Conservation (phyloP, 1,140 invertebrate species). For the Euura lappo region DNA sequence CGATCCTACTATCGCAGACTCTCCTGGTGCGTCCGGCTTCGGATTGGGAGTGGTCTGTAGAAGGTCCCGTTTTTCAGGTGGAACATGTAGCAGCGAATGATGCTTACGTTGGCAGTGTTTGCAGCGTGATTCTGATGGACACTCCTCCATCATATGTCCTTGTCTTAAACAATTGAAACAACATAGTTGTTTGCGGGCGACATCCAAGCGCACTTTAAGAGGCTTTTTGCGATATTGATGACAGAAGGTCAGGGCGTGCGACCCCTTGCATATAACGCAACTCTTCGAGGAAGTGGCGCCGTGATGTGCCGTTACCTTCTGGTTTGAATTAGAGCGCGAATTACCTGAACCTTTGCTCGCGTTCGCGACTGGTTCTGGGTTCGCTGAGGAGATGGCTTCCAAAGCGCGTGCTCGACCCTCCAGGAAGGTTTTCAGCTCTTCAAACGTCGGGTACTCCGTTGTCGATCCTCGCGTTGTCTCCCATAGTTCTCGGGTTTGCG, state of each 20-base stretch:
- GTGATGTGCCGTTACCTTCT: neutral
- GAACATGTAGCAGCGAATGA: slow-evolving; percentile 16
- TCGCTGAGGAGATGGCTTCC: neutral
- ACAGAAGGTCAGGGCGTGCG: slow-evolving; percentile 22
- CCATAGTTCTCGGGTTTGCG: slow-evolving; percentile 25
- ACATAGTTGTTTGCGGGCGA: slow-evolving; percentile 13
- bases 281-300: neutral
- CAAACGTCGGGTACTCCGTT: slow-evolving; percentile 24
- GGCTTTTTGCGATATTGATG: slow-evolving; percentile 18
- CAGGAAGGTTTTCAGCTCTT: slow-evolving; percentile 5
- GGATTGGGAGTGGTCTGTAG: neutral
- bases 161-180: slow-evolving; percentile 26
- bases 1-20: neutral
- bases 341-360: neutral
- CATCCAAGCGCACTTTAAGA: slow-evolving; percentile 22
- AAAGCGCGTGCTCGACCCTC: too few species aligned
- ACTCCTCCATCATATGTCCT: slow-evolving; percentile 24
- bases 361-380: neutral
- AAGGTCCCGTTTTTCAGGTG: slow-evolving; percentile 1
- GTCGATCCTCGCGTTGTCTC: slow-evolving; percentile 13
- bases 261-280: slow-evolving; percentile 20
- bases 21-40: neutral
- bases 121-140: slow-evolving; percentile 22
- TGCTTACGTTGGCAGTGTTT: slow-evolving; percentile 20
- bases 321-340: too few species aligned